Percentiles rank a stretch among this genome's conserved stretches.
Conservation (phyloP, 2,113 vertebrate species). For the Aleadryas rufinucha region DNA sequence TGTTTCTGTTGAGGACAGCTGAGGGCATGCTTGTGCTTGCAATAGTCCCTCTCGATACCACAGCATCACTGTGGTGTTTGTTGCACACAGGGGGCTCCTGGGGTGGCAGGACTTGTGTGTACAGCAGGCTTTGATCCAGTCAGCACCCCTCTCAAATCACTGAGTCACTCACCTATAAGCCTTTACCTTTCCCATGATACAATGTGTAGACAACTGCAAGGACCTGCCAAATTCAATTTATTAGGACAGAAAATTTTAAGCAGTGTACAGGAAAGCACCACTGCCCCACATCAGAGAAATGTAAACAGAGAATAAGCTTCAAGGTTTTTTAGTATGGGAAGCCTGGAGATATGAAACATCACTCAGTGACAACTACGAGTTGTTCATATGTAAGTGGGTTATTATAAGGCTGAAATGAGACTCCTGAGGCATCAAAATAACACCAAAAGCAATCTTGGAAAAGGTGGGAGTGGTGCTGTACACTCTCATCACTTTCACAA, state of each 20-base stretch:
- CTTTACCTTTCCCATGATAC: neutral
- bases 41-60: neutral
- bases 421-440: slow-evolving; percentile 5
- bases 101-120: neutral
- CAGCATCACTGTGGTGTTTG: neutral
- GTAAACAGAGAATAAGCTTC: slow-evolving; percentile 56
- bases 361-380: neutral
- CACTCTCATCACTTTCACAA: neutral
- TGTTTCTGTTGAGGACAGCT: neutral
- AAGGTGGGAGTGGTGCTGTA: neutral
- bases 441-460: neutral
- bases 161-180: neutral
- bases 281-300: slow-evolving; percentile 48
- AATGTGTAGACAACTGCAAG: neutral
- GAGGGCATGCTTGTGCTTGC: neutral
- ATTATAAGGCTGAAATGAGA: neutral
- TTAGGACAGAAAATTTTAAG: slow-evolving; percentile 61
- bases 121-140: neutral
- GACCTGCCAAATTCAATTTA: slow-evolving; percentile 57
- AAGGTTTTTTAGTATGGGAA: slow-evolving; percentile 17
- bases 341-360: slow-evolving; percentile 5
- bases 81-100: neutral
- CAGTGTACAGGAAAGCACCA: slow-evolving; percentile 25
- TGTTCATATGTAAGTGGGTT: neutral
- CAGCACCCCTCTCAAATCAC: neutral